phyloP scores from a whole-genome alignment of 2,888 invertebrate genomes.

The Deilephila elpenor region DNA sequence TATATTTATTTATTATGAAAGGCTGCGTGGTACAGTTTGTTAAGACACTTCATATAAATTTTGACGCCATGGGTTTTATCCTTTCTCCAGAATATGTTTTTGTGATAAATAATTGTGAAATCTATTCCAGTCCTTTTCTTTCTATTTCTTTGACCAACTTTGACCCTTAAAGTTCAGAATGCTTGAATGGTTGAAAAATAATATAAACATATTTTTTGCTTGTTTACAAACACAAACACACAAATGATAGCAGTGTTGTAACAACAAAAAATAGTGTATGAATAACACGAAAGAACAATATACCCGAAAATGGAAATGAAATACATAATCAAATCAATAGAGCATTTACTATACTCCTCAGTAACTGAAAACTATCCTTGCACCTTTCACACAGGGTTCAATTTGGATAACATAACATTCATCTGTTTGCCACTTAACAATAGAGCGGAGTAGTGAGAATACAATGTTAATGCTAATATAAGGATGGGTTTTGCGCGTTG shows the following conservation, averaged over 20 bases:
- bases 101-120: no score
- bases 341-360: neutral
- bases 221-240: neutral
- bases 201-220: neutral
- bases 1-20: no score
- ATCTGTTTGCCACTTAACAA: conserved; percentile 60
- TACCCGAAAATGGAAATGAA: conserved; percentile 57
- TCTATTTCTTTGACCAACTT: no score
- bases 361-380: neutral
- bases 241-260: neutral
- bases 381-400: neutral
- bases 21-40: no score
- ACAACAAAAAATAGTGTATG: conserved; percentile 10
- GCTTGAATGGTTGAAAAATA: no score
- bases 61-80: no score
- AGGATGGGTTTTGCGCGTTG: conserved; percentile 35
- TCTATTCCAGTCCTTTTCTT: no score
- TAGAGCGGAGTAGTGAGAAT: conserved; percentile 62
- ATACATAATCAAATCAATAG: conserved; percentile 68
- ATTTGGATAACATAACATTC: conserved; percentile 1
- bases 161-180: no score
- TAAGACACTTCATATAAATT: no score
- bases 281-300: conserved; percentile 52
- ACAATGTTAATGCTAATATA: conserved; percentile 68
- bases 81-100: no score